phyloP scores from a whole-genome alignment of 2,113 vertebrate species.

The Nyctereutes procyonoides region DNA sequence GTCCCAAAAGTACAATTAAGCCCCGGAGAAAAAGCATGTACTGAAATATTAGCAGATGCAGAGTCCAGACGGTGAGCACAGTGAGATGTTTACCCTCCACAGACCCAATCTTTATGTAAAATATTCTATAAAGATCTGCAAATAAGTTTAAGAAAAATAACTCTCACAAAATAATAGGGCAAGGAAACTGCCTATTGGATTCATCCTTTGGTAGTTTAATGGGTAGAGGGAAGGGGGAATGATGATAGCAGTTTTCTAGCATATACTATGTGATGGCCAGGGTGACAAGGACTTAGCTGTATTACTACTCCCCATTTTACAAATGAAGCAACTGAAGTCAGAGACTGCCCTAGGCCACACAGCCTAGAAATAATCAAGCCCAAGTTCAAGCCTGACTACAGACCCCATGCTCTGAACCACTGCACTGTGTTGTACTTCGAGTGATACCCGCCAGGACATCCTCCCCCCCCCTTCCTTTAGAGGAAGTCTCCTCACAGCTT shows the following conservation, averaged over 20 bases:
- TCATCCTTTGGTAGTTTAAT: neutral
- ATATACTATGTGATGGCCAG: neutral
- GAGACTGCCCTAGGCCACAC: neutral
- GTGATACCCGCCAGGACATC: neutral
- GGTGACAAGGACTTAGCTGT: neutral
- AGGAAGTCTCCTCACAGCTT: conserved; percentile 35
- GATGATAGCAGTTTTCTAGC: neutral
- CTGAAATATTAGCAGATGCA: neutral
- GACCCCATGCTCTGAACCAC: neutral
- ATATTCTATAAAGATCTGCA: neutral
- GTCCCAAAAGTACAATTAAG: neutral
- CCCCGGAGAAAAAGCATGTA: neutral
- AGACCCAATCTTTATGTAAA: neutral
- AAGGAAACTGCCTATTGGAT: neutral
- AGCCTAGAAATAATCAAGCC: neutral
- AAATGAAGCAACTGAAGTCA: neutral
- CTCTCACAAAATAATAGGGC: neutral
- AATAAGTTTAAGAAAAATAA: neutral
- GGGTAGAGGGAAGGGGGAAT: neutral
- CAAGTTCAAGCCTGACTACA: neutral
- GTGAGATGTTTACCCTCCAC: neutral
- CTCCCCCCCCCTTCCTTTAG: neutral
- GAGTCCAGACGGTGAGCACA: neutral
- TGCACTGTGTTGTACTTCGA: neutral
- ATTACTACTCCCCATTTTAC: neutral